Evolutionary conservation across 2,888 invertebrate species (phyloP).

Genomic region (Eristalis pertinax): DNA sequence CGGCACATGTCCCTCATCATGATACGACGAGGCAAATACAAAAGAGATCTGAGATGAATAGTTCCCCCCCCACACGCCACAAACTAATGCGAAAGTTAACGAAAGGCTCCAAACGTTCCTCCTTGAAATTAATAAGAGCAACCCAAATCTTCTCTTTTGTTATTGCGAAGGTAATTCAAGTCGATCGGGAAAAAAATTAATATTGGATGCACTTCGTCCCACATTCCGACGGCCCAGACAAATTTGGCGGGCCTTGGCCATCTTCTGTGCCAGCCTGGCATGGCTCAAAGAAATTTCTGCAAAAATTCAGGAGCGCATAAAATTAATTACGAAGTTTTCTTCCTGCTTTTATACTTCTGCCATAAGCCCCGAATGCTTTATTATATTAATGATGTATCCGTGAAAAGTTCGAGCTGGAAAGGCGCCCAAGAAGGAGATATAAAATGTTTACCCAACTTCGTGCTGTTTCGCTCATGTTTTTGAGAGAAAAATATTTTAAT

Average conservation of each 20-base stretch:
- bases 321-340: conserved; percentile 67
- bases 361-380: conserved; percentile 43
- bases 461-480: conserved; percentile 8
- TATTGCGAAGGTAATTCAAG: conserved; percentile 20
- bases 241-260: not conserved
- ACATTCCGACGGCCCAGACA: not conserved
- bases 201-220: conserved; percentile 12
- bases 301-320: conserved; percentile 45
- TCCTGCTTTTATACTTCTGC: conserved; percentile 43
- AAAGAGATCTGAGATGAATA: too few relatives aligned
- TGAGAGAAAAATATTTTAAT: conserved; percentile 45
- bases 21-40: too few relatives aligned
- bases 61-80: too few relatives aligned
- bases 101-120: not conserved
- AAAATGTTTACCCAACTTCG: conserved; percentile 51
- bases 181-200: conserved; percentile 15
- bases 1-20: too few relatives aligned
- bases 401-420: conserved; percentile 44
- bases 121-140: conserved; percentile 16
- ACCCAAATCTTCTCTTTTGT: not conserved
- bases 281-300: conserved; percentile 26
- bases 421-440: conserved; percentile 7
- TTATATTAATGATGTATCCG: conserved; percentile 54
- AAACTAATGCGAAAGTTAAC: not conserved
- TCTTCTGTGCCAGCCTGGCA: conserved; percentile 6